Percentiles rank a stretch among this genome's conserved stretches.
These are phyloP conservation scores for Euspilapteryx auroguttella DNA, from an alignment of 2,888 invertebrate genomes.

Conservation along the genomic window DNA sequence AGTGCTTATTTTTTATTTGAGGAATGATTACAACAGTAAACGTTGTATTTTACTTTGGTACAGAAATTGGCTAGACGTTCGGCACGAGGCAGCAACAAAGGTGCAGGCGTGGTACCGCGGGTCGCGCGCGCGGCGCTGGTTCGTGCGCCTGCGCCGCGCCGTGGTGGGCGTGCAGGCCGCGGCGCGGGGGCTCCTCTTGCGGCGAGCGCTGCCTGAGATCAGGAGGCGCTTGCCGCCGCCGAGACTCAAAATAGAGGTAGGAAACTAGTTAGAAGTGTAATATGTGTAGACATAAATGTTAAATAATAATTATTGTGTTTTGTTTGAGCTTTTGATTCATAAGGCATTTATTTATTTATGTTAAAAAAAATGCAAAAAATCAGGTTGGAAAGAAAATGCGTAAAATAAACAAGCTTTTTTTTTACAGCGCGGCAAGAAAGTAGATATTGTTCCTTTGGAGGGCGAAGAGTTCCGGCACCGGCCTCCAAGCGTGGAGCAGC, in stretches of 20 bases:
- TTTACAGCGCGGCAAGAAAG: too few relatives aligned
- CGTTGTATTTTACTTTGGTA: too few relatives aligned
- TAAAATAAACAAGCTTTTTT: too few relatives aligned
- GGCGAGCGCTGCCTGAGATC: conserved; percentile 54
- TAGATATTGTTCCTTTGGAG: too few relatives aligned
- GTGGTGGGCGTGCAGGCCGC: conserved; percentile 71
- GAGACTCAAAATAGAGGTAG: conserved; percentile 15
- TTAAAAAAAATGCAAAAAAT: too few relatives aligned
- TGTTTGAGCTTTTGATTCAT: conserved; percentile 1
- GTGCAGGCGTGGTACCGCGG: conserved; percentile 83
- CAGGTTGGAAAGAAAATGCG: too few relatives aligned
- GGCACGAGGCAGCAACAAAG: conserved; percentile 63
- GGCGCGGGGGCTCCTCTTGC: conserved; percentile 67
- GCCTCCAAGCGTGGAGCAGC: conserved; percentile 22
- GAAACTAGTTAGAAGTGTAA: too few relatives aligned
- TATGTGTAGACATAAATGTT: too few relatives aligned
- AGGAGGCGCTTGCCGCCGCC: conserved; percentile 15
- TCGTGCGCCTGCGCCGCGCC: conserved; percentile 61
- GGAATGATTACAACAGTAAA: too few relatives aligned
- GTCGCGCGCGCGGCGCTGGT: conserved; percentile 68
- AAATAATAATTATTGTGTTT: conserved; percentile 6
- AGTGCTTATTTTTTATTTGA: too few relatives aligned
- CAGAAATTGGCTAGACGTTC: conserved; percentile 47
- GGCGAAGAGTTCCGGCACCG: conserved; percentile 20
- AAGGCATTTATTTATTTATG: too few relatives aligned